Conservation (phyloP, 1,140 invertebrate species). For the Drosophila malerkotliana region DNA sequence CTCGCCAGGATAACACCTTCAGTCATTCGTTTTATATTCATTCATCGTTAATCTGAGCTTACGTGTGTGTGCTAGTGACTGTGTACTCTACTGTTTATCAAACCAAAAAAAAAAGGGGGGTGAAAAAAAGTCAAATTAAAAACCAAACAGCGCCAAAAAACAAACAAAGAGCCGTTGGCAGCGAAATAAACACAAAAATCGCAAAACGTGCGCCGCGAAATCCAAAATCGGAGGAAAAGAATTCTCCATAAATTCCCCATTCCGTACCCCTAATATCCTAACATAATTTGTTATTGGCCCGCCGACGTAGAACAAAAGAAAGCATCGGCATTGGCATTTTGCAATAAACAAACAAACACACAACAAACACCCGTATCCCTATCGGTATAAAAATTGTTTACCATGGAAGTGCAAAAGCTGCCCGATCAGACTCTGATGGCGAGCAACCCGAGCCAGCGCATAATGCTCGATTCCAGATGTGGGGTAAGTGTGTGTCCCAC, state of each 20-base stretch:
- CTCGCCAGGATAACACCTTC: slow-evolving; percentile 21
- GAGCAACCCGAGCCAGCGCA: slow-evolving; percentile 46
- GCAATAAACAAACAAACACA: slow-evolving; percentile 40
- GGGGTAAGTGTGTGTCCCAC: slow-evolving; percentile 66
- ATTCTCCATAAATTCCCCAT: slow-evolving; percentile 52
- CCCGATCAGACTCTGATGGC: slow-evolving; percentile 60
- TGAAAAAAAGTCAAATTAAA: slow-evolving; percentile 24
- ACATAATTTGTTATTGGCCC: slow-evolving; percentile 4
- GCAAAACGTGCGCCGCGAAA: slow-evolving; percentile 65
- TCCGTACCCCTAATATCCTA: neutral
- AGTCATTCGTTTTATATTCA: slow-evolving; percentile 31
- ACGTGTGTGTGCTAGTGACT: slow-evolving; percentile 14
- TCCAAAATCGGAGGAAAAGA: slow-evolving; percentile 38
- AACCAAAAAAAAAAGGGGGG: slow-evolving; percentile 30
- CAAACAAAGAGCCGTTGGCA: slow-evolving; percentile 48
- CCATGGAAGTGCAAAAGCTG: slow-evolving; percentile 73
- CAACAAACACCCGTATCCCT: slow-evolving; percentile 10
- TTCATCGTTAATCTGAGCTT: slow-evolving; percentile 21
- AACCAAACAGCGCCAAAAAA: slow-evolving; percentile 60
- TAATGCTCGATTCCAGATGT: slow-evolving; percentile 72
- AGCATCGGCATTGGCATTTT: slow-evolving; percentile 40
- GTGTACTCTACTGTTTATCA: slow-evolving; percentile 45
- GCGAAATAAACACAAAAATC: slow-evolving; percentile 64
- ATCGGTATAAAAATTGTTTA: slow-evolving; percentile 2
- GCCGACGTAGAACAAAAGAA: slow-evolving; percentile 41